phyloP scores from a whole-genome alignment of 2,113 vertebrate genomes.

The Glareola pratincola region DNA sequence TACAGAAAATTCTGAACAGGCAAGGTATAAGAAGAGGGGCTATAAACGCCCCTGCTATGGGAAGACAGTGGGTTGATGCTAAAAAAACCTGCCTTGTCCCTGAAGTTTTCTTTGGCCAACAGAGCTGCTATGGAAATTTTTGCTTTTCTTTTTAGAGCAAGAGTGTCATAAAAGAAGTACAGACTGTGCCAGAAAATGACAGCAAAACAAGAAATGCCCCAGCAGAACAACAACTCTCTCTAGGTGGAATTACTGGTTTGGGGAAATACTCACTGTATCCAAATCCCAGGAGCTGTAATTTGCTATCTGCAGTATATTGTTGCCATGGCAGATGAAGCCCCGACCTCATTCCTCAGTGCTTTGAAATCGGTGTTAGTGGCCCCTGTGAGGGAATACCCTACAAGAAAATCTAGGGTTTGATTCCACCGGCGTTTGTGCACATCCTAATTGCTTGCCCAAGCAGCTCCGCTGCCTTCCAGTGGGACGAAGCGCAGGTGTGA shows the following conservation, averaged over 20 bases:
- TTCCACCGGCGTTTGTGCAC: not conserved
- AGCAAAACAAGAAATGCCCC: not conserved
- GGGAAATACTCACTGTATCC: not conserved
- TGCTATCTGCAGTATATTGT: not conserved
- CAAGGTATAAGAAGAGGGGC: not conserved
- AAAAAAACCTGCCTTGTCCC: not conserved
- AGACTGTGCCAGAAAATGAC: not conserved
- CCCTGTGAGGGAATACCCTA: not conserved
- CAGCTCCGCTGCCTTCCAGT: not conserved
- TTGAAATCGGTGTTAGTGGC: not conserved
- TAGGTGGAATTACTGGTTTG: slow-evolving; percentile 24
- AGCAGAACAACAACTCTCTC: not conserved
- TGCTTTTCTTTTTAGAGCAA: not conserved
- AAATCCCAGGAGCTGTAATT: slow-evolving; percentile 7
- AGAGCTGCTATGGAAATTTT: not conserved
- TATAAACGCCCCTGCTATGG: not conserved
- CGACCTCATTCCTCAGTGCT: not conserved
- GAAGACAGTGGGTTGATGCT: not conserved
- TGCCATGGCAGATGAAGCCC: slow-evolving; percentile 15
- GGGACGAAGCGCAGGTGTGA: not conserved
- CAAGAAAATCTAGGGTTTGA: not conserved
- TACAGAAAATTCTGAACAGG: not conserved
- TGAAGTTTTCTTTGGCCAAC: not conserved
- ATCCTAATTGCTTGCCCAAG: slow-evolving; percentile 17
- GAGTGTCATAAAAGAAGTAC: slow-evolving; percentile 21